Evolutionary conservation across 1,140 invertebrate genomes (phyloP).

Genomic region (Camponotus vicinus): DNA sequence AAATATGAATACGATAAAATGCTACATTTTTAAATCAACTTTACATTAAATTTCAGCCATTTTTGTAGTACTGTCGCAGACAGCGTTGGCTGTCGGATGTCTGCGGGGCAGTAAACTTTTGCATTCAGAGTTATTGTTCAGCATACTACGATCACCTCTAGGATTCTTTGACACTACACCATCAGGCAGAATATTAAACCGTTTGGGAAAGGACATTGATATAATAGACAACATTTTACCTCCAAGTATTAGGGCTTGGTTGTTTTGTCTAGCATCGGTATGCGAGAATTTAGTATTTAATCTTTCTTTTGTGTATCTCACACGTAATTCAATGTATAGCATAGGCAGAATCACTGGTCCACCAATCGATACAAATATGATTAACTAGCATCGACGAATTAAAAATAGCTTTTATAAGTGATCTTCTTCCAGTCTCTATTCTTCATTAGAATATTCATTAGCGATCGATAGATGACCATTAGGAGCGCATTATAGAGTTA

Average conservation of each 20-base stretch:
- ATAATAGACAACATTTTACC: conserved; percentile 86
- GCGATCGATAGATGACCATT: conserved; percentile 16
- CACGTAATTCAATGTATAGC: conserved; percentile 29
- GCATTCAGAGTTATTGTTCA: conserved; percentile 81
- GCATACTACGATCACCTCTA: conserved; percentile 86
- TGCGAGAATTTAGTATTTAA: conserved; percentile 77
- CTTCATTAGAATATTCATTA: conserved; percentile 17
- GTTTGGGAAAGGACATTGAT: conserved; percentile 88
- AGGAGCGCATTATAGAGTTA: conserved; percentile 20
- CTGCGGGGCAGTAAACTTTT: conserved; percentile 82
- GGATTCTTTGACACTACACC: conserved; percentile 89
- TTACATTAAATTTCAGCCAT: conserved; percentile 82
- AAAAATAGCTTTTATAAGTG: neutral
- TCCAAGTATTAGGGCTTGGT: conserved; percentile 84
- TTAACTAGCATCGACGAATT: conserved; percentile 32
- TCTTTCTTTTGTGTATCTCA: conserved; percentile 37
- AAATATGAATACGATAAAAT: neutral
- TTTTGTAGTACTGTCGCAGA: conserved; percentile 82
- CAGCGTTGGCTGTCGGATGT: conserved; percentile 82
- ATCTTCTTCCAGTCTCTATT: conserved; percentile 2
- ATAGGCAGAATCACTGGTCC: conserved; percentile 64
- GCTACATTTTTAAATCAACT: conserved; percentile 47
- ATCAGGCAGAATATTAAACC: conserved; percentile 88
- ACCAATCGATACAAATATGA: conserved; percentile 75
- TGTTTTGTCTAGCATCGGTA: conserved; percentile 90